Percentiles rank a stretch among this genome's conserved stretches.
These are phyloP conservation scores for Aythya baeri DNA, from an alignment of 2,113 vertebrate genomes.

Conservation along the genomic window DNA sequence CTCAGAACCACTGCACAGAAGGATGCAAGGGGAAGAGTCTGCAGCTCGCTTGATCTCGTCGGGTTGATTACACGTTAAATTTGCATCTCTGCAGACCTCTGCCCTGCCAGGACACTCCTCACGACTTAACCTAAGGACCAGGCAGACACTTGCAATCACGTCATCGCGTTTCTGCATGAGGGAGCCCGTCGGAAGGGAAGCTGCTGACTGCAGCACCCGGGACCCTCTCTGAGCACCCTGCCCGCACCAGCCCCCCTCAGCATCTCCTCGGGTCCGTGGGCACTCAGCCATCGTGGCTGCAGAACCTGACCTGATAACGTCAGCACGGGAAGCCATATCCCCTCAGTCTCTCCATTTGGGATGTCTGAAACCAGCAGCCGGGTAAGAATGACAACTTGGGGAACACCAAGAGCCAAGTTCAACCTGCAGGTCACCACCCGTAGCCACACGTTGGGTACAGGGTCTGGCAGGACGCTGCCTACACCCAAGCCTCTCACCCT, in stretches of 20 bases:
- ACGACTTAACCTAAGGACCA: neutral
- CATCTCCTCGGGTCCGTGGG: fast-evolving
- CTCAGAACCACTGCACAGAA: slow-evolving; percentile 18
- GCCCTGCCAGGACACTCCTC: slow-evolving; percentile 34
- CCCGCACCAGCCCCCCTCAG: neutral
- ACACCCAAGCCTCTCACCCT: neutral
- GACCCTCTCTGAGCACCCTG: neutral
- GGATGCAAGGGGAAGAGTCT: neutral
- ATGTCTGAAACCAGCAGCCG: neutral
- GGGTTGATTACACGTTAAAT: slow-evolving; percentile 37
- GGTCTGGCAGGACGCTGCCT: neutral
- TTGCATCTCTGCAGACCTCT: slow-evolving; percentile 31
- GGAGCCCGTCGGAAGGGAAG: neutral
- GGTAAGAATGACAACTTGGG: fast-evolving
- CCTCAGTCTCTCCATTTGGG: neutral
- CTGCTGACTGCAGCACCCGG: too few relatives aligned
- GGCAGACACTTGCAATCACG: neutral
- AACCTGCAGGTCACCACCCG: neutral
- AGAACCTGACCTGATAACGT: fast-evolving
- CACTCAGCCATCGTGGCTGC: neutral
- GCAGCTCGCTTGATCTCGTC: slow-evolving; percentile 36
- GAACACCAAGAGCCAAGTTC: neutral
- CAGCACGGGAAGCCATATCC: neutral
- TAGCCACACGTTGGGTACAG: too few relatives aligned
- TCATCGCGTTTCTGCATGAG: neutral